A percentile compares a stretch with the other conserved stretches of the same genome.
Evolutionary conservation across 2,888 invertebrate species (phyloP).

Genomic region (Adelphocoris suturalis): DNA sequence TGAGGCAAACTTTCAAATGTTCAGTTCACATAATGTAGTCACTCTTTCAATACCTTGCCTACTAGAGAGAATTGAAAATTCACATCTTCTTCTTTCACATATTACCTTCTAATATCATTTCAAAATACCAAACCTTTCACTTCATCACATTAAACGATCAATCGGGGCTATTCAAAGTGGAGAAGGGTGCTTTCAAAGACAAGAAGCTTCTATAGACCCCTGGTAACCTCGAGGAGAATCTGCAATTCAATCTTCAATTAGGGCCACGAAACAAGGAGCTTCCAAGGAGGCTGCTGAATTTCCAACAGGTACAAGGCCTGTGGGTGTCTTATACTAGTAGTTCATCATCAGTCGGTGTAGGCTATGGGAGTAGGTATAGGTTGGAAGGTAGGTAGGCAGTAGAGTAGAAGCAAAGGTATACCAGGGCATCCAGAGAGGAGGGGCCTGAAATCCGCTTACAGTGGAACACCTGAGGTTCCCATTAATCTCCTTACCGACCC

Average conservation of each 20-base stretch:
- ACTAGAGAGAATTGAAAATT: too few relatives aligned
- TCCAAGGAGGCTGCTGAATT: neutral
- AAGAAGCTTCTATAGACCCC: neutral
- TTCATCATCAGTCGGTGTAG: slow-evolving; percentile 33
- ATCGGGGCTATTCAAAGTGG: too few relatives aligned
- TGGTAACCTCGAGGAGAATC: neutral
- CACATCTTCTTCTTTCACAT: too few relatives aligned
- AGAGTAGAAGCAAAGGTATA: neutral
- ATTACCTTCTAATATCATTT: too few relatives aligned
- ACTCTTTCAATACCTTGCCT: too few relatives aligned
- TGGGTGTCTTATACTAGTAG: neutral
- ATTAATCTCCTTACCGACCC: slow-evolving; percentile 56
- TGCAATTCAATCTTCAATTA: slow-evolving; percentile 34
- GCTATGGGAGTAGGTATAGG: neutral
- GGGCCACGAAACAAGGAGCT: neutral
- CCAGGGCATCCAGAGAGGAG: neutral
- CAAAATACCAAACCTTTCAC: too few relatives aligned
- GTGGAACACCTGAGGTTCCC: slow-evolving; percentile 53
- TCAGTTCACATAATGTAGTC: too few relatives aligned
- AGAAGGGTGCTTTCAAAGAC: too few relatives aligned
- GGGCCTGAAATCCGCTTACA: slow-evolving; percentile 48
- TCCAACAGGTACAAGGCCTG: slow-evolving; percentile 23
- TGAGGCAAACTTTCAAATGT: too few relatives aligned
- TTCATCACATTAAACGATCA: too few relatives aligned
- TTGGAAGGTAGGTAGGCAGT: neutral